phyloP scores from a whole-genome alignment of 1,140 invertebrate genomes.

The Oreohelix idahoensis region DNA sequence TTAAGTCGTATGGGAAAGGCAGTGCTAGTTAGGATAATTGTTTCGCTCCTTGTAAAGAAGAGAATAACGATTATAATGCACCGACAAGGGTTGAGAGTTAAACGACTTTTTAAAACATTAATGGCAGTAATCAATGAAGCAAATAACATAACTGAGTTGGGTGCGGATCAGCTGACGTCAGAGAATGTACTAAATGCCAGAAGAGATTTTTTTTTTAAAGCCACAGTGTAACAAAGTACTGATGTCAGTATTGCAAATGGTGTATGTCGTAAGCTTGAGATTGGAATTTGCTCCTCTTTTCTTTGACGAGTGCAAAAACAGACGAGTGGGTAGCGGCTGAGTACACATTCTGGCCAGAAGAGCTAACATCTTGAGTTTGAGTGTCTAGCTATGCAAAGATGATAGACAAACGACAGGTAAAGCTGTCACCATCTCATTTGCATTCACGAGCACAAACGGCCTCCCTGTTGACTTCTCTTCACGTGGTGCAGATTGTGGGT shows the following conservation, averaged over 20 bases:
- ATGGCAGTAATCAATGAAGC: too few relatives aligned
- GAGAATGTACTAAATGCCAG: too few relatives aligned
- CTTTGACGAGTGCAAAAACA: not conserved
- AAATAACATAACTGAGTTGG: too few relatives aligned
- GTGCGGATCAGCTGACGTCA: too few relatives aligned
- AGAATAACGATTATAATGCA: too few relatives aligned
- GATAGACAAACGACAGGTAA: slow-evolving; percentile 5
- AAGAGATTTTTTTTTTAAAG: too few relatives aligned
- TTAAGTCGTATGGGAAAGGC: too few relatives aligned
- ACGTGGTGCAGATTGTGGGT: not conserved
- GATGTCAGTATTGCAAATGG: not conserved
- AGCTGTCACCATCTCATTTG: not conserved
- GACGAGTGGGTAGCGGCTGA: not conserved
- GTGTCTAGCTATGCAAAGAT: slow-evolving; percentile 1
- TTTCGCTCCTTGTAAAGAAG: too few relatives aligned
- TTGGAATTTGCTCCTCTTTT: not conserved
- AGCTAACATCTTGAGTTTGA: not conserved
- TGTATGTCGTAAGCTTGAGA: not conserved
- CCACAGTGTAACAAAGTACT: not conserved
- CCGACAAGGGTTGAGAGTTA: too few relatives aligned
- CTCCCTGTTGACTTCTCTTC: not conserved
- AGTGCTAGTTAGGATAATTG: too few relatives aligned
- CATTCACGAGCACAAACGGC: not conserved
- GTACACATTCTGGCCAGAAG: not conserved
- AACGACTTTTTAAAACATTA: too few relatives aligned